These are phyloP conservation scores for Mus minutoides DNA, from an alignment of 2,797 vertebrate species.

Conservation along the genomic window DNA sequence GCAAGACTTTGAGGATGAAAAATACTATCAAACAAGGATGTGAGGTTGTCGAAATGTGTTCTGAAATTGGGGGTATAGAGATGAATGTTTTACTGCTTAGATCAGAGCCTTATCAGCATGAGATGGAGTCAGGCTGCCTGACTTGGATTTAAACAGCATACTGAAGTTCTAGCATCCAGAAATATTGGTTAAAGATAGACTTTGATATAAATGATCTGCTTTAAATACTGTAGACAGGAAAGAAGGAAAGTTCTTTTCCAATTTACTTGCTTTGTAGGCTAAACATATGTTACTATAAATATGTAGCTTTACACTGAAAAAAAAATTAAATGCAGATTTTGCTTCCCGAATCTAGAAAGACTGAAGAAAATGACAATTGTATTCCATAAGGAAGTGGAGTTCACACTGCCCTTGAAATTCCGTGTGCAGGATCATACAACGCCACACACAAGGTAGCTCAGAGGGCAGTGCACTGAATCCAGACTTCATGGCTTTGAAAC, in stretches of 20 bases:
- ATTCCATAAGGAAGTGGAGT: neutral
- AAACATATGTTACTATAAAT: slow-evolving; percentile 8
- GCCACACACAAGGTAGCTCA: fast-evolving
- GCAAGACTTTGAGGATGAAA: neutral
- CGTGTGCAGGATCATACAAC: neutral
- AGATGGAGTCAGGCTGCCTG: neutral
- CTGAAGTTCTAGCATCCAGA: neutral
- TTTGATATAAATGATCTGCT: neutral
- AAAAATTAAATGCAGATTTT: slow-evolving; percentile 15
- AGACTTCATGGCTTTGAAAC: neutral
- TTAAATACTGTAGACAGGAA: slow-evolving; percentile 4
- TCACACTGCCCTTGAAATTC: neutral
- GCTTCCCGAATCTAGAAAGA: neutral
- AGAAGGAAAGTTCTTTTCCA: slow-evolving; percentile 41
- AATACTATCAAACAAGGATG: neutral
- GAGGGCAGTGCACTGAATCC: neutral
- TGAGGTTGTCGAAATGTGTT: neutral
- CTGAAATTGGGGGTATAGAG: neutral
- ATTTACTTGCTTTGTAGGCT: slow-evolving; percentile 22
- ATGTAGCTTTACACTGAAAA: slow-evolving; percentile 14
- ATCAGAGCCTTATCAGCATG: neutral
- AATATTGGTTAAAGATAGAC: neutral
- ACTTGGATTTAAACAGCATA: neutral
- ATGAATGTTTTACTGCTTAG: neutral
- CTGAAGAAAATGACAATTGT: neutral